phyloP scores from a whole-genome alignment of 2,113 vertebrate genomes.

The Cottus gobio region DNA sequence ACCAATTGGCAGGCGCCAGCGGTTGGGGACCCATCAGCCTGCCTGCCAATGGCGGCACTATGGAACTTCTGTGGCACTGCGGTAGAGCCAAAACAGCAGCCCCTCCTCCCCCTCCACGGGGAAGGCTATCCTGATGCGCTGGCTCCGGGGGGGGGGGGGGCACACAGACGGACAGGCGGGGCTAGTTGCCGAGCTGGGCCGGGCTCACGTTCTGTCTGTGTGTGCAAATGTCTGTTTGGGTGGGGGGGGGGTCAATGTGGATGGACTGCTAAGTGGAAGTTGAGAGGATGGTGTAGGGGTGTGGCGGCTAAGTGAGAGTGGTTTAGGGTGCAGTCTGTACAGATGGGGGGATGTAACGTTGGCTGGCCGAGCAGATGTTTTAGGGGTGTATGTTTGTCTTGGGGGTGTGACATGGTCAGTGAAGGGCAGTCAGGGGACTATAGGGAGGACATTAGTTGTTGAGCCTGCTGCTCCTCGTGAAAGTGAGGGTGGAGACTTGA shows the following conservation, averaged over 20 bases:
- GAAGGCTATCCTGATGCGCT: slow-evolving; percentile 57
- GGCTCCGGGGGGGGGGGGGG: slow-evolving; percentile 59
- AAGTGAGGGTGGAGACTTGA: slow-evolving; percentile 15
- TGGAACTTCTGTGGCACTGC: slow-evolving; percentile 56
- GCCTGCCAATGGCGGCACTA: slow-evolving; percentile 57
- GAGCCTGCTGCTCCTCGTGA: slow-evolving; percentile 59
- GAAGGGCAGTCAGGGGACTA: slow-evolving; percentile 71
- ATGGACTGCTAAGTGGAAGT: slow-evolving; percentile 66
- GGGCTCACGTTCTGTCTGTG: slow-evolving; percentile 35
- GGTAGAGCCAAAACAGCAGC: slow-evolving; percentile 42
- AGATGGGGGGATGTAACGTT: slow-evolving; percentile 59
- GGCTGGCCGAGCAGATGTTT: slow-evolving; percentile 79
- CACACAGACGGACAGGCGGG: slow-evolving; percentile 73
- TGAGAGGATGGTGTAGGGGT: slow-evolving; percentile 53
- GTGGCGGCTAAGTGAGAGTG: slow-evolving; percentile 54
- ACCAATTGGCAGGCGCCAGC: slow-evolving; percentile 50
- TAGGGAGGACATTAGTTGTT: slow-evolving; percentile 61
- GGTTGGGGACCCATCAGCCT: slow-evolving; percentile 50
- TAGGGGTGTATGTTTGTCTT: slow-evolving; percentile 76
- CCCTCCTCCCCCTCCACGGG: slow-evolving; percentile 13
- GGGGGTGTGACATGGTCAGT: slow-evolving; percentile 72
- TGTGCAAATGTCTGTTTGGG: not conserved
- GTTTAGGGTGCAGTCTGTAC: slow-evolving; percentile 43
- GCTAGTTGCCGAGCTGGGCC: slow-evolving; percentile 55
- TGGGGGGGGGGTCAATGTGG: slow-evolving; percentile 41